These are phyloP conservation scores for Platanista minor DNA, from an alignment of 2,113 vertebrate genomes.

Conservation along the genomic window DNA sequence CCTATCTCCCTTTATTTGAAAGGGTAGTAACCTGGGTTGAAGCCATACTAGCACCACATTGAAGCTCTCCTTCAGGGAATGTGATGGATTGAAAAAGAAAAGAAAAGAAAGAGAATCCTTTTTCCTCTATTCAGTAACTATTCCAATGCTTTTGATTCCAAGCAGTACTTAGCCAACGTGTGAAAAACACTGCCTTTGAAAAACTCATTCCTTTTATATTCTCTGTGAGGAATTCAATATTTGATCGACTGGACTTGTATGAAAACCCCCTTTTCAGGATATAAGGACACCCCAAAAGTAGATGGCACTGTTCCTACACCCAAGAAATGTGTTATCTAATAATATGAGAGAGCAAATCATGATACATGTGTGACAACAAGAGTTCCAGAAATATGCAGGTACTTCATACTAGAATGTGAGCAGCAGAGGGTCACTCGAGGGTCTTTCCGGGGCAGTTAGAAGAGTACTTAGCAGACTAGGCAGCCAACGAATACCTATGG, in stretches of 20 bases:
- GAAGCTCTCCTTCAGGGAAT: not conserved
- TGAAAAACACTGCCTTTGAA: not conserved
- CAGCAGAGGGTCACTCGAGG: not conserved
- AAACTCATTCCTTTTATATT: not conserved
- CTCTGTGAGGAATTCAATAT: not conserved
- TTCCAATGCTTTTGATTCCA: not conserved
- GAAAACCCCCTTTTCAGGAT: not conserved
- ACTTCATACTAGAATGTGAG: not conserved
- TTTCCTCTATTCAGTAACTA: not conserved
- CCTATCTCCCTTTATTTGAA: not conserved
- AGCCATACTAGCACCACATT: not conserved
- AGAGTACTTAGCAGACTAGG: not conserved
- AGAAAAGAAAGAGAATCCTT: not conserved
- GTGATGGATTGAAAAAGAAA: not conserved
- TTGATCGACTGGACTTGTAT: not conserved
- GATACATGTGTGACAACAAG: not conserved
- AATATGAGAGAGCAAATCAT: not conserved
- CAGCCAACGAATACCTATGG: not conserved
- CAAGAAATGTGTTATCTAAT: not conserved
- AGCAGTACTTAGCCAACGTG: not conserved
- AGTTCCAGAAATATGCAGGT: not conserved
- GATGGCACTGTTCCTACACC: not conserved
- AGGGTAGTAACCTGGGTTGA: not conserved
- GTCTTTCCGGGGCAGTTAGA: not conserved
- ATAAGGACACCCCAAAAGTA: not conserved